Base-by-base conservation (phyloP, 2,113 vertebrate genomes). In the Gymnarchus niloticus region DNA sequence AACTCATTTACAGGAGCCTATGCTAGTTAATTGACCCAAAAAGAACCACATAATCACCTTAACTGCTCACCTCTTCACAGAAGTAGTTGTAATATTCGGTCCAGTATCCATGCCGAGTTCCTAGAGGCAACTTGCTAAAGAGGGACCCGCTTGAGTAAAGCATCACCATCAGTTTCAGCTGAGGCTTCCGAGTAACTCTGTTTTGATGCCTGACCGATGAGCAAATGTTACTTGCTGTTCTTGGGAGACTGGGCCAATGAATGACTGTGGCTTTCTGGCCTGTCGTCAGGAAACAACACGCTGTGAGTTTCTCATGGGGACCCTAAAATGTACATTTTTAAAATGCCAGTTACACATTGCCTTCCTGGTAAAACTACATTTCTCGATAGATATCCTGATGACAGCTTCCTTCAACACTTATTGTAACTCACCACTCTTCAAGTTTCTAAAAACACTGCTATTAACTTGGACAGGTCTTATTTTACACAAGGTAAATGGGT, bases 11-110 rank as follows among this genome's bases (percentile, higher is more conserved):
- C 85, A 54, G 59, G n/a, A 69, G 80, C 49, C 57, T 56, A 81
- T 76, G 46, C 37, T 65, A 56, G 80, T 76, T 57, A 54, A 83
- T 86, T 86, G 83, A 65, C 73, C 25, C 25, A 44, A 56, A 76
- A 83, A 77, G 57, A 65, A 28, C 14, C 59, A 54, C 51, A 46
- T 86, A 65, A 52, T 52, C 6, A 52, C 49, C 83, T 59, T 84
- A 41, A 69, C 48, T 48, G 56, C 56, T 41, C 12, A 19, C 78
- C 59, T 86, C 28, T 82, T 23, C 33, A 56, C 59, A 37, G 37
- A 56, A 46, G 80, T 41, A 23, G 48, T 25, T 83, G 85, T 48
- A 76, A 86, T 83, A 25, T 37, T 65, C 69, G 73, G 46, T 57
- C n/a, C 80, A n/a, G 46, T 52, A 51, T 59, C 46, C 33, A 48